Conservation (phyloP, 1,140 invertebrate species). For the Rhyzopertha dominica region DNA sequence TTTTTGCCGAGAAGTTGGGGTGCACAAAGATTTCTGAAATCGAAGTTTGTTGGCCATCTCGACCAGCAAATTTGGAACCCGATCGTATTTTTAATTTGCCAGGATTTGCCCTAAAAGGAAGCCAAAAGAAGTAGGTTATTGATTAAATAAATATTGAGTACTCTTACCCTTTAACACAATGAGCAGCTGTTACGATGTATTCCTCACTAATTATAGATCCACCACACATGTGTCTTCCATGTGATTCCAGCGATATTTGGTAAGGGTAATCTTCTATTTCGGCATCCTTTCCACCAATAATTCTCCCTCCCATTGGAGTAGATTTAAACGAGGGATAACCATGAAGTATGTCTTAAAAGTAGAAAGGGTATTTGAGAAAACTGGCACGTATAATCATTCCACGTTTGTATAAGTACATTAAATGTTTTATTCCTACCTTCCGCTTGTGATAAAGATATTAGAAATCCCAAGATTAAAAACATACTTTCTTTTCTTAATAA, state of each 20-base stretch:
- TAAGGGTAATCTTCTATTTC: constrained; percentile 56
- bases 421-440: no score
- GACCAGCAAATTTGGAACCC: neutral
- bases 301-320: no score
- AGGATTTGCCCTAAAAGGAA: neutral
- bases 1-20: constrained; percentile 2
- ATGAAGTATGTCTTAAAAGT: no score
- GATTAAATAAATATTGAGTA: no score
- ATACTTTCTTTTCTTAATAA: no score
- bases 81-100: constrained; percentile 1
- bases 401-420: no score
- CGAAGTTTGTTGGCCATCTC: neutral
- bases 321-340: no score
- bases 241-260: constrained; percentile 52
- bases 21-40: constrained; percentile 4
- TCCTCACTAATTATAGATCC: constrained; percentile 54
- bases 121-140: no score
- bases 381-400: no score
- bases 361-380: no score
- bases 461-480: no score
- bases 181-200: constrained; percentile 59
- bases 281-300: constrained; percentile 58
- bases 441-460: no score
- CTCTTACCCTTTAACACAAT: constrained; percentile 48
- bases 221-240: constrained; percentile 55